Base-by-base conservation (phyloP, 2,888 invertebrate species). In the Polyommatus icarus region DNA sequence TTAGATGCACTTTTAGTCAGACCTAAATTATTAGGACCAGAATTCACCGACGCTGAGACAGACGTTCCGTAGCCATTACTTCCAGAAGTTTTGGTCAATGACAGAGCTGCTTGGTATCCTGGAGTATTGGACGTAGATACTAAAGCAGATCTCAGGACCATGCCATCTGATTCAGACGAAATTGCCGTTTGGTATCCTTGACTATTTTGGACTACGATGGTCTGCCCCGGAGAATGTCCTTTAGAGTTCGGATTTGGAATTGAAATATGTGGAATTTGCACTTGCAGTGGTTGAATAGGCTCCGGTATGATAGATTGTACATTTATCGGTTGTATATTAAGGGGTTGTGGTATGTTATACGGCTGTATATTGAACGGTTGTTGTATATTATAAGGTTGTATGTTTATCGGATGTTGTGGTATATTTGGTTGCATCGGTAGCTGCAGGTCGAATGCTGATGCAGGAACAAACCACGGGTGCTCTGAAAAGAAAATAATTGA, bases 131-230 rank as follows among this genome's bases (percentile, higher is more conserved):
- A 18, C 18, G 76, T 71, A 50, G 50, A 36, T 18, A 67, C 46
- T 71, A 76, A 32, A 18, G 76, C 50, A n/a, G 76, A 76, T 29
- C 76, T 71, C 1, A 71, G 32, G 3, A 67, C 50, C 3, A 76
- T 6, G 24, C 76, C 76, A 71, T 40, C 32, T 15, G 71, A n/a
- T 50, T 76, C 67, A 29, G 76, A 46, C 3, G 76, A 76, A 59
- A 73, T 18, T n/a, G 77, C 73, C 6, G 77, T 73, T 7, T 61
- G 73, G n/a, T 75, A 54, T 7, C 75, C 54, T 75, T 29, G 75
- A 50, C 50, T 24, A 8, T 75, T 75, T 54, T 75, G 75, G 7
- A 50, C 75, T 18, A 50, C 29, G 54, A 54, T 50, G 18, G 54
- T 50, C 18, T 29, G 24, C 7, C 46, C 46, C 54, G 24, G 75